These are phyloP conservation scores for Haplochromis burtoni DNA, from an alignment of 2,113 vertebrate species.

Conservation along the genomic window DNA sequence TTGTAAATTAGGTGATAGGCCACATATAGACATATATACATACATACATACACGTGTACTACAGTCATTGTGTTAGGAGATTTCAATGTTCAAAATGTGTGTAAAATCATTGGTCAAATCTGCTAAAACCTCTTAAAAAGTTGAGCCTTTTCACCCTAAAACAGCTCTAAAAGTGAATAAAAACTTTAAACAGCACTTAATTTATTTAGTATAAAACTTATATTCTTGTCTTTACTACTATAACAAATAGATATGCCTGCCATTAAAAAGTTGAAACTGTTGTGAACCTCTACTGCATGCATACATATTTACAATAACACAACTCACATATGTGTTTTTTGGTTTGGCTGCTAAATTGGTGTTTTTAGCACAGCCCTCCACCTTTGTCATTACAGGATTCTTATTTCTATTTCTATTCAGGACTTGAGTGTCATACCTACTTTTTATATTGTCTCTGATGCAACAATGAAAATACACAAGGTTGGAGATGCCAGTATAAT, in stretches of 20 bases:
- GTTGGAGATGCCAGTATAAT: background rate
- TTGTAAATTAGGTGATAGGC: background rate
- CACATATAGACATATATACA: background rate
- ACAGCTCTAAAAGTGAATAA: background rate
- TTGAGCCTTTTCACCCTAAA: background rate
- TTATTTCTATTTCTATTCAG: background rate
- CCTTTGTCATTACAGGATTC: background rate
- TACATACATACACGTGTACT: background rate
- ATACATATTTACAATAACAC: background rate
- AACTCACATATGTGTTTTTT: background rate
- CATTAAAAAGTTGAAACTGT: background rate
- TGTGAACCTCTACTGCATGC: background rate
- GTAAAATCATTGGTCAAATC: background rate
- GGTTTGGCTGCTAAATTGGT: background rate
- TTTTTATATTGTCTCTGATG: background rate
- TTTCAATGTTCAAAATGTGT: background rate
- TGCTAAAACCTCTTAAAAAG: background rate
- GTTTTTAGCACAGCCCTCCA: background rate
- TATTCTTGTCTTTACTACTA: background rate
- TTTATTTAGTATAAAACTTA: background rate
- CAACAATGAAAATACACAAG: background rate
- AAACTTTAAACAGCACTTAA: background rate
- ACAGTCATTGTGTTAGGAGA: background rate
- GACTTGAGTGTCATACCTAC: background rate
- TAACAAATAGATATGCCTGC: background rate